These are phyloP conservation scores for Sebastes iracundus DNA, from an alignment of 2,797 vertebrate genomes.

Conservation along the genomic window DNA sequence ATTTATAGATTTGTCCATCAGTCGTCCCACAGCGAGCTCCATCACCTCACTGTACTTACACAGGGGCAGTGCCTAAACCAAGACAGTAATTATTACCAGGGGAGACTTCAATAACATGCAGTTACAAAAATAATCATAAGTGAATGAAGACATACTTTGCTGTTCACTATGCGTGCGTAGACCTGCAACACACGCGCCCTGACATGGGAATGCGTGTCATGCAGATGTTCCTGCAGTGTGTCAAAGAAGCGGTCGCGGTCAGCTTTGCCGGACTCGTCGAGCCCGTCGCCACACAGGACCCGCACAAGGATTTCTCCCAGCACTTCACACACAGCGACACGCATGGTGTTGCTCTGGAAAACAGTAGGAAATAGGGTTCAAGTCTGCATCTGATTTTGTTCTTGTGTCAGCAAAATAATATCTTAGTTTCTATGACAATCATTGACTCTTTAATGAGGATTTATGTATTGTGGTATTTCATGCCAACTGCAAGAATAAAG, in stretches of 20 bases:
- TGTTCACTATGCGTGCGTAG: slow-evolving; percentile 89
- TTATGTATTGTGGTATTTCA: background rate
- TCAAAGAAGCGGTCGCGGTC: slow-evolving; percentile 92
- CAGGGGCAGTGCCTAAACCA: slow-evolving; percentile 88
- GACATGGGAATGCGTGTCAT: slow-evolving; percentile 90
- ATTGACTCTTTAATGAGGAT: background rate
- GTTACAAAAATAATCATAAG: background rate
- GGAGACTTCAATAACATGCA: background rate
- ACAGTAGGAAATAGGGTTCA: background rate
- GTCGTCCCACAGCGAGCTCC: slow-evolving; percentile 88
- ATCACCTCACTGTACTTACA: slow-evolving; percentile 91
- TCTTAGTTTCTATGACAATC: background rate
- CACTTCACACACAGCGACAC: slow-evolving; percentile 91
- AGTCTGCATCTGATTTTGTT: background rate
- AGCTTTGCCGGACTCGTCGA: slow-evolving; percentile 86
- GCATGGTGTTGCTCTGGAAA: slow-evolving; percentile 88
- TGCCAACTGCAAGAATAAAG: background rate
- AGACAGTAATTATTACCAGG: background rate
- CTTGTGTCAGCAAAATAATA: background rate
- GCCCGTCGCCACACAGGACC: slow-evolving; percentile 89
- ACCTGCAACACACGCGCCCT: slow-evolving; percentile 92
- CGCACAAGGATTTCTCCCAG: slow-evolving; percentile 90
- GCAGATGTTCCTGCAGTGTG: slow-evolving; percentile 90
- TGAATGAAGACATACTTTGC: slow-evolving; percentile 82
- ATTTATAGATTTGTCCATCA: slow-evolving; percentile 93